Base-by-base conservation (phyloP, 1,140 invertebrate genomes). In the Drosophila kohkoa region DNA sequence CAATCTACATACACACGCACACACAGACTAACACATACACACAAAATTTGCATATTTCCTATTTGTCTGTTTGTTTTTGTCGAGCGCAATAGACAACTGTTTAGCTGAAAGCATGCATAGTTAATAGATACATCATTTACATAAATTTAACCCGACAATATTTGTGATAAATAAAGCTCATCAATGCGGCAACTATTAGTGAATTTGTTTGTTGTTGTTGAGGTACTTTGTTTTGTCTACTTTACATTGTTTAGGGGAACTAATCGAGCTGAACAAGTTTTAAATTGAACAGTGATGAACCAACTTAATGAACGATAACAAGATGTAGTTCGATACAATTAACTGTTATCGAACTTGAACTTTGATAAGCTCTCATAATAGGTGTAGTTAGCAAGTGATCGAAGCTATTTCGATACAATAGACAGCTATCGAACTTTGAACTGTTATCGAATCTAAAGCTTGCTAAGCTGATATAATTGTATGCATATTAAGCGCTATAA, bases 1-100 rank as follows among this genome's bases (percentile, higher is more conserved):
- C 59, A 75, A 79, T 78, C 77, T 81, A 81, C 72, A 77, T 57
- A 38, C 35, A 38, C 35, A 38, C 8, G 1, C 6, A 0, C 35
- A 38, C 35, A 38, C 10, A 38, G 8, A 38, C 35, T 25, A 25
- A 38, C 35, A 38, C 35, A 38, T 6, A 7, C 35, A 38, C 1
- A 38, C 1, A 8, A 75, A 86, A 91, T 91, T 91, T 91, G 83
- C 89, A 82, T 82, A 82, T 77, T 74, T 79, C 68, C 63, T 64
- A 78, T 72, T 65, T 67, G 57, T 59, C 38, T 75, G 71, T 69
- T 77, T 77, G 64, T 67, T 38, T 46, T n/a, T 49, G 6, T 41
- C 35, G 30, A 35, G 28, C 28, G 28, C 28, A 30, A 52, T 32
- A 30, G 51, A 52, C 16, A 49, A 49, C 8, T 49, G 59, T 35